These are phyloP conservation scores for Siniperca scherzeri DNA, from an alignment of 2,797 vertebrate species.

Conservation along the genomic window DNA sequence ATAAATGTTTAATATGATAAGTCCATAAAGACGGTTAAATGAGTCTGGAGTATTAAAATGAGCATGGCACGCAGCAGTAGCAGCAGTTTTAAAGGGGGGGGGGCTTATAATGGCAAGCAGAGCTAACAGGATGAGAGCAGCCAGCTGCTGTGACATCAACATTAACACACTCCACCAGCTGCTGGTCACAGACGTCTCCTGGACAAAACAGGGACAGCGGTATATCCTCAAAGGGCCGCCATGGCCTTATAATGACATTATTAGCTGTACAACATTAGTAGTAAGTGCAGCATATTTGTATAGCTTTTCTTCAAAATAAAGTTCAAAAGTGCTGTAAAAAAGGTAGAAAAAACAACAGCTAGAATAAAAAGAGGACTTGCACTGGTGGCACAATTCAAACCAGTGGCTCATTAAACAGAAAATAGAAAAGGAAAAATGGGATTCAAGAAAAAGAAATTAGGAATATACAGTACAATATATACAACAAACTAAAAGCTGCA, in stretches of 20 bases:
- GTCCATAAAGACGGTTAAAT: slow-evolving; percentile 85
- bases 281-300: slow-evolving; percentile 3
- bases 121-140: slow-evolving; percentile 82
- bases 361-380: not conserved
- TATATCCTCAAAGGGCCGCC: slow-evolving; percentile 62
- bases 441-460: not conserved
- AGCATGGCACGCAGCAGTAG: slow-evolving; percentile 71
- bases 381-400: not conserved
- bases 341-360: not conserved
- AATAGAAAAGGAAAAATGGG: not conserved
- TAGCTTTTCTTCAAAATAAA: slow-evolving; percentile 18
- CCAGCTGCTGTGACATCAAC: slow-evolving; percentile 84
- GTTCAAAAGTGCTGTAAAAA: slow-evolving; percentile 12
- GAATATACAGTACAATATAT: not conserved
- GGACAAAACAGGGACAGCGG: slow-evolving; percentile 71
- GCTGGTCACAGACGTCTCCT: slow-evolving; percentile 74
- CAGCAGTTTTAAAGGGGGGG: slow-evolving; percentile 63
- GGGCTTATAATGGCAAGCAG: slow-evolving; percentile 75
- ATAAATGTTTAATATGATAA: slow-evolving; percentile 88
- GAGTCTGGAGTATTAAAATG: slow-evolving; percentile 85
- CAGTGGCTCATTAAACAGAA: not conserved
- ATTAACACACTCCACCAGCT: slow-evolving; percentile 82
- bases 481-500: not conserved
- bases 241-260: slow-evolving; percentile 64
- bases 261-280: slow-evolving; percentile 50